Evolutionary conservation across 2,888 invertebrate species (phyloP), one percentile per base, ranked within the genome.

Genomic region (Galeruca laticollis): DNA sequence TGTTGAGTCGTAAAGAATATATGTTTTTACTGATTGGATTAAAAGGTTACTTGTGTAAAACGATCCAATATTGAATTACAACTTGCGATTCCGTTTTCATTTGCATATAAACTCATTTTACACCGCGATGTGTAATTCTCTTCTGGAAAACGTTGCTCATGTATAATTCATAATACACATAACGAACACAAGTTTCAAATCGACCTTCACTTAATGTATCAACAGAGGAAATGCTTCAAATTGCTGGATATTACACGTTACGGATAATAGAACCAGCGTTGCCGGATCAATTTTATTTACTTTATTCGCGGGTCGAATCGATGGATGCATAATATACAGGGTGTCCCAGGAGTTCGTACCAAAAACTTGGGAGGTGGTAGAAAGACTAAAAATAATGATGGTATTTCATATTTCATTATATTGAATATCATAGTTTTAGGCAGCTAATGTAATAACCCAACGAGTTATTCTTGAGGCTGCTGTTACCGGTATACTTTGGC

Each of bases 41-140:
- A n/a, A n/a, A n/a, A n/a, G n/a, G 26, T 26, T 26, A 26, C 6
- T 26, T 26, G 26, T 5, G 63, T 56, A 56, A 56, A 54, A 15
- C 40, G 56, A 11, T 56, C 56, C 56, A 64, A 64, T 64, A 56
- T 64, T 52, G 54, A 63, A 63, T 54, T 63, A 63, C 63, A 63
- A 63, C 40, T 49, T 40, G 33, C 47, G 31, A 64, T 40, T 64
- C 26, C 43, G 6, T 57, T 56, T 64, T 56, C 37, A 64, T 64
- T 64, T 64, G 47, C 64, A 64, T 64, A 26, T 26, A 64, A 57
- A 56, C 47, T 43, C 47, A 54, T 47, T 61, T 56, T 57, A 56
- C 56, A 26, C 6, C 26, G 26, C 3, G 6, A 51, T 62, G 51
- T 62, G 10, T 43, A 43, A n/a, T n/a, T 43, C 52, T 52, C 26